Percentiles rank a stretch among this genome's conserved stretches.
Conservation (phyloP, 2,797 vertebrate species). For the Pristis pectinata region DNA sequence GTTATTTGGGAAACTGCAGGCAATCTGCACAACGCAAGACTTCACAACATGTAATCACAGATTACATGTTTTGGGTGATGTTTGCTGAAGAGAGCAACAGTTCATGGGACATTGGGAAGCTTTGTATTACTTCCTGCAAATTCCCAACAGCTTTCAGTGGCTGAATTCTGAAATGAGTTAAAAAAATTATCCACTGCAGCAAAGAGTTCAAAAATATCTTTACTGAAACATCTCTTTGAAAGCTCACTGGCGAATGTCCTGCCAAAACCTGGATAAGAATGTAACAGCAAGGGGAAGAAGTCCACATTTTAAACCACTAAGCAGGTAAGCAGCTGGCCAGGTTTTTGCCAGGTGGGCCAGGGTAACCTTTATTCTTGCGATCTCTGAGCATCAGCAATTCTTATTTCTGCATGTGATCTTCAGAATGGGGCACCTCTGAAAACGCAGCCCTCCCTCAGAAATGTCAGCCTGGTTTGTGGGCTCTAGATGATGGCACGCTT, state of each 20-base stretch:
- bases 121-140: not conserved
- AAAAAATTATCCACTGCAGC: not conserved
- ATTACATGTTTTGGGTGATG: not conserved
- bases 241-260: not conserved
- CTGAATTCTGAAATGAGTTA: not conserved
- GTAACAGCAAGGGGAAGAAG: not conserved
- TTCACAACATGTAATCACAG: not conserved
- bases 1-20: not conserved
- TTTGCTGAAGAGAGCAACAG: not conserved
- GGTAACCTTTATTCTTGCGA: not conserved
- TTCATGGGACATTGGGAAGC: not conserved
- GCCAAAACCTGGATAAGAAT: not conserved
- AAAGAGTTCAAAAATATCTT: not conserved
- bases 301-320: not conserved
- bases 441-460: not conserved
- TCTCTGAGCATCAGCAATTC: not conserved
- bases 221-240: not conserved
- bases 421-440: not conserved
- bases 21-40: not conserved
- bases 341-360: not conserved
- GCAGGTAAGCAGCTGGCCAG: not conserved
- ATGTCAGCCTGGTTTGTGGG: not conserved
- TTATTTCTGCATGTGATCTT: not conserved
- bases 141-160: not conserved
- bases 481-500: not conserved